Evolutionary conservation across 1,140 invertebrate genomes (phyloP).

Genomic region (Globodera rostochiensis): DNA sequence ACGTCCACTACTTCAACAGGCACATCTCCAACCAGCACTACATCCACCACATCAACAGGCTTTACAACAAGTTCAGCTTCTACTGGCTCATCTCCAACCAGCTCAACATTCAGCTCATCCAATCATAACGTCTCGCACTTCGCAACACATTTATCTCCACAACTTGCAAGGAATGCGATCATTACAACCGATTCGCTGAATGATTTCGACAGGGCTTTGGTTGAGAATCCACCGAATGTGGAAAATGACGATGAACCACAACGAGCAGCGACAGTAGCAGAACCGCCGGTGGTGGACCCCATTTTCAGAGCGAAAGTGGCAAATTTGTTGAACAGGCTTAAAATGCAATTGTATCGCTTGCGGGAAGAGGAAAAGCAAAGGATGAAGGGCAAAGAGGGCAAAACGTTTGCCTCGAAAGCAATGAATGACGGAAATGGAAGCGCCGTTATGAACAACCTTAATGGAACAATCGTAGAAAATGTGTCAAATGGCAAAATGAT

Average conservation of each 20-base stretch:
- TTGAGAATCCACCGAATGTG: too few relatives aligned
- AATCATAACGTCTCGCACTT: too few relatives aligned
- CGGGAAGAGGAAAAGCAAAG: constrained; percentile 15
- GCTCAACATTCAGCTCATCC: not conserved
- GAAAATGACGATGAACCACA: not conserved
- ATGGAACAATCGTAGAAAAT: not conserved
- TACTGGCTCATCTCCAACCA: not conserved
- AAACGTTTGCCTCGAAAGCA: not conserved
- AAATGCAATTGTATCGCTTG: constrained; percentile 20
- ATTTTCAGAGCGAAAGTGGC: constrained; percentile 20
- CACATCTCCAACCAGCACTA: not conserved
- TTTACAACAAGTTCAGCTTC: not conserved
- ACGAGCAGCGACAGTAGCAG: constrained; percentile 25
- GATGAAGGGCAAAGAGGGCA: not conserved
- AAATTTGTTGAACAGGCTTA: constrained; percentile 28
- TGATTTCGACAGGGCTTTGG: too few relatives aligned
- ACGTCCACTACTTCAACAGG: not conserved
- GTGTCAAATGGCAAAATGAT: not conserved
- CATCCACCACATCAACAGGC: not conserved
- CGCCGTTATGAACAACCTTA: too few relatives aligned
- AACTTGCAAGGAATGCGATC: not conserved
- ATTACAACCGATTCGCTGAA: too few relatives aligned
- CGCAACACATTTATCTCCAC: not conserved
- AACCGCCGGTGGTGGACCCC: constrained; percentile 1
- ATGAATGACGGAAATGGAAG: too few relatives aligned